These are phyloP conservation scores for Tetramorium simillimum DNA, from an alignment of 1,140 invertebrate genomes.

Conservation along the genomic window DNA sequence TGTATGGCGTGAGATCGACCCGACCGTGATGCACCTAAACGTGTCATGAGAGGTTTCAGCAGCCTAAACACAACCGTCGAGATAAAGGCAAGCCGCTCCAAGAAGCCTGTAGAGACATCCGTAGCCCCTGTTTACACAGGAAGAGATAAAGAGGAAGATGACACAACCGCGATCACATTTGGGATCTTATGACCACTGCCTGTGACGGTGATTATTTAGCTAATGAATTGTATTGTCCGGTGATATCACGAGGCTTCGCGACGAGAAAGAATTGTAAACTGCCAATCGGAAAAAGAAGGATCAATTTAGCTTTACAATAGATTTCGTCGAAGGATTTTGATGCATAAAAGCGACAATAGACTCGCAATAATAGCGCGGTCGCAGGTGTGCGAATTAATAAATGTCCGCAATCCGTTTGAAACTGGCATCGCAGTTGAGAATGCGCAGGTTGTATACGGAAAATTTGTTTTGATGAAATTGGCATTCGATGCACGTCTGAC, in stretches of 20 bases:
- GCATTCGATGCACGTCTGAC: constrained; percentile 9
- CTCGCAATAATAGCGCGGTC: constrained; percentile 3
- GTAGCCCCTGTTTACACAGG: constrained; percentile 50
- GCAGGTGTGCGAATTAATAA: constrained; percentile 30
- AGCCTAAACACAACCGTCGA: constrained; percentile 75
- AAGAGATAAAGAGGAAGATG: constrained; percentile 68
- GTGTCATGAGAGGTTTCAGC: constrained; percentile 61
- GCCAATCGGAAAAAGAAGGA: background rate
- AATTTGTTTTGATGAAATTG: constrained; percentile 33
- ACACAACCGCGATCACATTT: constrained; percentile 56
- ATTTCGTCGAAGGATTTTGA: constrained; percentile 1
- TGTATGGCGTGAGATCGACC: constrained; percentile 73
- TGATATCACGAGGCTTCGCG: constrained; percentile 54
- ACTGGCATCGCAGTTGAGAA: background rate
- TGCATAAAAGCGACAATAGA: background rate
- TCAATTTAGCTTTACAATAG: background rate
- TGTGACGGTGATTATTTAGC: constrained; percentile 38
- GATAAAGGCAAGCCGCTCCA: constrained; percentile 69
- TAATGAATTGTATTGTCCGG: constrained; percentile 49
- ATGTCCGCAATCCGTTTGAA: constrained; percentile 26
- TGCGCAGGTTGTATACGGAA: constrained; percentile 1
- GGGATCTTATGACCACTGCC: constrained; percentile 28
- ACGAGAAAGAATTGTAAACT: background rate
- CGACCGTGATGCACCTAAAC: constrained; percentile 64
- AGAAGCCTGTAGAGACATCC: constrained; percentile 63